phyloP scores from a whole-genome alignment of 2,797 vertebrate genomes.

The Eutrigla gurnardus region DNA sequence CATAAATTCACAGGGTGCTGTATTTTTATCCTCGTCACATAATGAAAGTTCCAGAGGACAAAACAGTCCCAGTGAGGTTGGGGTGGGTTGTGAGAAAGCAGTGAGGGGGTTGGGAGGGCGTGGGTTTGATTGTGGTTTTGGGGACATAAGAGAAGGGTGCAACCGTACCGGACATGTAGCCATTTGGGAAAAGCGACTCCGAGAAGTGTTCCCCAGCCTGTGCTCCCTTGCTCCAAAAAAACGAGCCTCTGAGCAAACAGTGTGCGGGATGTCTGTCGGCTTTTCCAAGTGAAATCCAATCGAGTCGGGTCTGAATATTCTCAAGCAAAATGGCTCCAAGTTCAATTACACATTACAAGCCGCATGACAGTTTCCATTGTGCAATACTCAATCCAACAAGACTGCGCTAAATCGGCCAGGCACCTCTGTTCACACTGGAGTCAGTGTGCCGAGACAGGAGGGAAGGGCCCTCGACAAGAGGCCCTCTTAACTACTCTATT shows the following conservation, averaged over 20 bases:
- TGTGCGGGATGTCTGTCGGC: constrained; percentile 56
- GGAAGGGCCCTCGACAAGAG: constrained; percentile 81
- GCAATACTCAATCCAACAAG: constrained; percentile 78
- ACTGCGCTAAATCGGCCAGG: constrained; percentile 74
- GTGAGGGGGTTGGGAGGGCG: constrained; percentile 58
- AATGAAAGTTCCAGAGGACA: constrained; percentile 86
- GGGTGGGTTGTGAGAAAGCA: constrained; percentile 65
- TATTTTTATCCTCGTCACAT: constrained; percentile 85
- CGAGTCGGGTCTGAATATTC: constrained; percentile 75
- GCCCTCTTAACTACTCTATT: constrained; percentile 82
- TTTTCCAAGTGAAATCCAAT: constrained; percentile 80
- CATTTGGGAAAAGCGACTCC: constrained; percentile 77
- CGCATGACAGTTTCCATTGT: constrained; percentile 85
- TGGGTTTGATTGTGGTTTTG: constrained; percentile 76
- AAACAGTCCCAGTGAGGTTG: constrained; percentile 69
- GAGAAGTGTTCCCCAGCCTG: constrained; percentile 53
- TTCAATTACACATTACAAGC: constrained; percentile 83
- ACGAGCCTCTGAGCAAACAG: constrained; percentile 66
- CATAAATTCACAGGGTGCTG: constrained; percentile 83
- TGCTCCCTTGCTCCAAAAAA: constrained; percentile 60
- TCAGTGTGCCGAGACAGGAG: constrained; percentile 83
- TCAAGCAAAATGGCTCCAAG: constrained; percentile 79
- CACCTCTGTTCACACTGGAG: constrained; percentile 83
- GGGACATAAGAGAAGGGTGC: constrained; percentile 78
- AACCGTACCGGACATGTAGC: constrained; percentile 75